Evolutionary conservation across 37 sponge, comb jelly and placozoan species (phyloP), one percentile per base, ranked within the genome.

Genomic region (Petrosia ficiformis): DNA sequence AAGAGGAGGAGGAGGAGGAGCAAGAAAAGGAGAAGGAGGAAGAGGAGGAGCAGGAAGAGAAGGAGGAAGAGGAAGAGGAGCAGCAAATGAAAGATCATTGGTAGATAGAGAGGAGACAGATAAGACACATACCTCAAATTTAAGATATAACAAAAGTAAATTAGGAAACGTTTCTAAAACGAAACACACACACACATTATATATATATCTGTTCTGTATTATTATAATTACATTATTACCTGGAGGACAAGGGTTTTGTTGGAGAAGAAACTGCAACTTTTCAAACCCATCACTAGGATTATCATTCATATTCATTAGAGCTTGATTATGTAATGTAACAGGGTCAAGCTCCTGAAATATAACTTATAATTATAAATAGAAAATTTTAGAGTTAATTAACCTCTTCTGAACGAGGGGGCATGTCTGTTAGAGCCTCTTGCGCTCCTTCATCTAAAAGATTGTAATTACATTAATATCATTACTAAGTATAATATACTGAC

Each of bases 241-340:
- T 44, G 95, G 95, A 2, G 99, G 99, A 65, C 93, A 98, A 33
- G 88, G 77, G 10, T 48, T 77, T 80, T 98, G 99, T 75, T 95
- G 99, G 22, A 98, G 91, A 14, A 98, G 82, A 65, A 95, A 98
- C 87, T 98, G 99, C 31, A 98, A 78, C 77, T 98, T 98, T 84
- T 98, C 96, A 80, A 98, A 95, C n/a, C 99, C 96, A 16, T 89
- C 61, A 21, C 94, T 95, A 2, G 99, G 96, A 2, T 82, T 87
- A 11, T 87, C 82, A 19, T 85, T 88, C 93, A 98, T 95, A 85
- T 95, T 90, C 88, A 95, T 98, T 26, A 98, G 89, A 2, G 99
- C 99, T 57, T 87, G 90, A 75, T 98, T 98, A 71, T 98, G 99
- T 29, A 98, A 76, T 22, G 95, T 95, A 58, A 98, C 90, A 41